Evolutionary conservation across 2,888 invertebrate genomes (phyloP).

Genomic region (Ommatoiulus sabulosus): DNA sequence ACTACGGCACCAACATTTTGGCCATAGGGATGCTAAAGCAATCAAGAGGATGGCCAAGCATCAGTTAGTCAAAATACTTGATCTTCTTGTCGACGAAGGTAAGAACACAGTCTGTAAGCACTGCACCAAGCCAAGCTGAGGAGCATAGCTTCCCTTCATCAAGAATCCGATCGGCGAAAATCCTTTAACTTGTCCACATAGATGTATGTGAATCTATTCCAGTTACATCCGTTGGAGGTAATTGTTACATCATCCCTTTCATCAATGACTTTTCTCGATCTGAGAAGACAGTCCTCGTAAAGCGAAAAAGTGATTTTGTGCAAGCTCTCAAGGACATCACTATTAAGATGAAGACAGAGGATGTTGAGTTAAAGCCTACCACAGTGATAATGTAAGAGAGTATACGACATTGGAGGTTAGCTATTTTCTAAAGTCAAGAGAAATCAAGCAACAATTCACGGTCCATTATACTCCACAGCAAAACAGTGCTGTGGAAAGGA

Average conservation of each 20-base stretch:
- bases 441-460: neutral
- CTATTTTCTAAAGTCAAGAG: neutral
- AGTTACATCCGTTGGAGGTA: neutral
- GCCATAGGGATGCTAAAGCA: neutral
- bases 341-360: neutral
- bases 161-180: neutral
- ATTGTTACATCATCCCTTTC: neutral
- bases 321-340: neutral
- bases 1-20: neutral
- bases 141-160: neutral
- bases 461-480: constrained; percentile 59
- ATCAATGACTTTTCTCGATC: neutral
- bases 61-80: neutral
- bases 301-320: neutral
- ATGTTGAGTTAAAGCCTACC: neutral
- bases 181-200: neutral
- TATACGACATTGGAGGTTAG: neutral
- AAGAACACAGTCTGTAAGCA: neutral
- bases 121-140: neutral
- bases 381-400: neutral
- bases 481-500: constrained; percentile 60
- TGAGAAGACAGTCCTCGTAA: neutral
- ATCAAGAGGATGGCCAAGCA: neutral
- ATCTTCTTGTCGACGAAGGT: neutral
- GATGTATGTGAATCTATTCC: neutral